Evolutionary conservation across 35 echinoderm and acorn worm genomes (phyloP), one percentile per base, ranked within the genome.

Genomic region (Patiria miniata): DNA sequence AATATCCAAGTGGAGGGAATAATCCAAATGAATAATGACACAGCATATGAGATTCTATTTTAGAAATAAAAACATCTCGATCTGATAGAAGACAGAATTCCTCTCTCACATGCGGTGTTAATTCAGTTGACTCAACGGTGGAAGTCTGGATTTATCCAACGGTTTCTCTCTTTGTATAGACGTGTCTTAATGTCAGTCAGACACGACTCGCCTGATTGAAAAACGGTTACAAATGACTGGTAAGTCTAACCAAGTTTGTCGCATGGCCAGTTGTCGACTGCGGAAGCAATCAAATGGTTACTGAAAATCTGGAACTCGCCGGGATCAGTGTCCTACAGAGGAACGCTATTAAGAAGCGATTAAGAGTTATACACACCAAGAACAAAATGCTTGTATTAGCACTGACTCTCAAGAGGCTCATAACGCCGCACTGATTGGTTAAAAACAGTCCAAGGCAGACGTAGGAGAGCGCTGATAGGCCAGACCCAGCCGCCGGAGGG

Each of bases 391-490:
- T 12, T 73, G 34, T 8, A 73, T 32, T 73, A 7, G 26, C 65
- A 26, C 19, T 34, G 65, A 23, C 34, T 73, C 65, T 34, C 65
- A 26, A 23, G 65, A 73, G 65, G 65, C 26, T 23, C 14, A 16
- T 73, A 73, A 73, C 65, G 29, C 14, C 65, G 23, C 65, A 14
- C 65, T 73, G 65, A 73, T 73, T 73, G 65, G 65, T 36, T 73
- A 34, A 34, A 73, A 73, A 73, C 8, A 73, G 65, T 73, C 34
- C 14, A 12, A 10, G 65, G 65, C 65, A 34, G 65, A 73, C 58
- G 19, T 73, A 73, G 19, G 65, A 73, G 65, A 26, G 65, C 65
- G 65, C 65, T 73, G 65, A 73, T 73, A 73, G 65, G 65, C 65
- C 65, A 73, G 34, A 12, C 26, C 10, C 65, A 73, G 21, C 65